Conservation (phyloP, 2,797 vertebrate genomes). For the Synanceia verrucosa region DNA sequence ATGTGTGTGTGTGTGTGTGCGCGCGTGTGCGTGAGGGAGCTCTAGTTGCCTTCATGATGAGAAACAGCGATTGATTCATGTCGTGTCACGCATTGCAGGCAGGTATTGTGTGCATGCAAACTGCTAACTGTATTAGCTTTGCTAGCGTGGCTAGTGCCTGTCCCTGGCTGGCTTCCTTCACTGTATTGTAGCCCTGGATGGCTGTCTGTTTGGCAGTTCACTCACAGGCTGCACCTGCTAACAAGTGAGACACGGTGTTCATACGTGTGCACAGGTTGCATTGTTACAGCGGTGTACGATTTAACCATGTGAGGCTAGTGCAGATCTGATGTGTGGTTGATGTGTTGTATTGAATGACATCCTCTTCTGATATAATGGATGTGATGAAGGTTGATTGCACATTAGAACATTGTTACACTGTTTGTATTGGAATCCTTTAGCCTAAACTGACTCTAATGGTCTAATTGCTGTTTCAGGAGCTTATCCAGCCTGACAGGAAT, state of each 20-base stretch:
- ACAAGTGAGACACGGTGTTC: conserved; percentile 25
- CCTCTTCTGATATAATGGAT: conserved; percentile 8
- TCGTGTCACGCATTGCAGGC: conserved; percentile 52
- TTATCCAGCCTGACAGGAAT: not conserved
- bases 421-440: not conserved
- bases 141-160: conserved; percentile 49
- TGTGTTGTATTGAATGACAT: conserved; percentile 6
- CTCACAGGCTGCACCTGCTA: conserved; percentile 56
- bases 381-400: conserved; percentile 28
- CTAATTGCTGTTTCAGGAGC: not conserved
- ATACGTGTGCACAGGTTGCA: conserved; percentile 28
- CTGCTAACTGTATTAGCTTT: conserved; percentile 48
- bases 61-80: conserved; percentile 41
- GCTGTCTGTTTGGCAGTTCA: conserved; percentile 30
- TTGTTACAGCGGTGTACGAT: conserved; percentile 26
- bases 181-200: conserved; percentile 11
- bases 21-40: not conserved
- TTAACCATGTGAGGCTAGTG: not conserved
- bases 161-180: conserved; percentile 25
- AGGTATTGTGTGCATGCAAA: conserved; percentile 45
- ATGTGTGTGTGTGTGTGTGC: conserved; percentile 12
- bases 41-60: conserved; percentile 24
- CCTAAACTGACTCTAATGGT: not conserved
- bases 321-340: not conserved
- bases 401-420: not conserved